phyloP scores from a whole-genome alignment of 1,140 invertebrate species.

The Sycobia sp. region DNA sequence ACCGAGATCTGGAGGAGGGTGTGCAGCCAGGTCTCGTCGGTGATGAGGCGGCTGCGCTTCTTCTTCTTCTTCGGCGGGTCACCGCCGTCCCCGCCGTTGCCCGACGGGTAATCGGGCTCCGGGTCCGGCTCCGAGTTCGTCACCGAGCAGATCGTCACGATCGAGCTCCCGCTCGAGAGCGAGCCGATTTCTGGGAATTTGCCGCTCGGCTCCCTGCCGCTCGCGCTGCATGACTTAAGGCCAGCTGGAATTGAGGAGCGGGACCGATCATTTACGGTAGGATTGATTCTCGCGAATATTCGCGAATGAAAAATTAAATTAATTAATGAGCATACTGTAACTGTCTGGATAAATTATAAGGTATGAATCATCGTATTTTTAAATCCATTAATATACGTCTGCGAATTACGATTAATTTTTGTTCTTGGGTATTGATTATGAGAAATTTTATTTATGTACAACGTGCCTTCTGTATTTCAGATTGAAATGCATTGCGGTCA shows the following conservation, averaged over 20 bases:
- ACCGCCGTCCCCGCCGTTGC: slow-evolving; percentile 12
- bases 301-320: no score
- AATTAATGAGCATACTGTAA: no score
- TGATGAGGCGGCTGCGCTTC: slow-evolving; percentile 44
- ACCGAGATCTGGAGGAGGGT: slow-evolving; percentile 87
- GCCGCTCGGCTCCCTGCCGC: slow-evolving; percentile 5
- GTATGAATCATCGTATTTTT: no score
- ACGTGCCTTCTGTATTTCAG: no score
- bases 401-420: no score
- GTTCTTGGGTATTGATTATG: no score
- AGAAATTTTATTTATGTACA: no score
- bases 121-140: slow-evolving; percentile 25
- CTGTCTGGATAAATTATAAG: no score
- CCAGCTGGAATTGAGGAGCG: slow-evolving; percentile 39
- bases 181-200: slow-evolving; percentile 45
- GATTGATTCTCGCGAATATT: no score
- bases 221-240: slow-evolving; percentile 35
- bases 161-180: slow-evolving; percentile 54
- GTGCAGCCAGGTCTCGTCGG: slow-evolving; percentile 76
- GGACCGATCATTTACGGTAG: no score
- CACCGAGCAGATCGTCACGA: slow-evolving; percentile 52
- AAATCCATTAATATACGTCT: no score
- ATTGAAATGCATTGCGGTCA: no score
- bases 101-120: neutral
- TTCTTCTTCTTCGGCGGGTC: slow-evolving; percentile 36